phyloP scores from a whole-genome alignment of 2,797 vertebrate species.

The Pipistrellus pipistrellus region DNA sequence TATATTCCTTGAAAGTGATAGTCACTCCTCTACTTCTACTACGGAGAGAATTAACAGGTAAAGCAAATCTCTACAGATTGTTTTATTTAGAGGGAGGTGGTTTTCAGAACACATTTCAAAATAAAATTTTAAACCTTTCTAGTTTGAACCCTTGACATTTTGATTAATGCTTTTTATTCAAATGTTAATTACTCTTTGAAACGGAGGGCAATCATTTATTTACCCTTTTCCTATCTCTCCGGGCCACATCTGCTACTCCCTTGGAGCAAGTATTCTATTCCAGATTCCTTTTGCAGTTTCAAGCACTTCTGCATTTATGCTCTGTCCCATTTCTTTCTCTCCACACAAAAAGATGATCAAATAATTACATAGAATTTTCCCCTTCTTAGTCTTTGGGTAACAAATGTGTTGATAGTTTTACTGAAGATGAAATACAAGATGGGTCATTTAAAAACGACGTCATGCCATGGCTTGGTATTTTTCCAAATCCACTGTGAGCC shows the following conservation, averaged over 20 bases:
- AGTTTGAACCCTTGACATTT: conserved; percentile 43
- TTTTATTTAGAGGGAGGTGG: conserved; percentile 52
- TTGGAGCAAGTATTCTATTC: conserved; percentile 25
- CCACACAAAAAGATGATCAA: conserved; percentile 31
- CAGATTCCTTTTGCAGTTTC: conserved; percentile 24
- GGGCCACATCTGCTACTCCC: conserved; percentile 35
- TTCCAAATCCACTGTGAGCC: conserved; percentile 6
- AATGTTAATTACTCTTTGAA: conserved; percentile 37
- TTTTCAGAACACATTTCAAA: conserved; percentile 63
- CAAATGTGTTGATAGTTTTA: conserved; percentile 56
- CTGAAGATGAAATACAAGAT: conserved; percentile 42
- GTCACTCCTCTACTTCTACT: background rate
- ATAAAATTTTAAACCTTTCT: conserved; percentile 34
- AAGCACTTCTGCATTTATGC: background rate
- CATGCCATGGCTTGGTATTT: background rate
- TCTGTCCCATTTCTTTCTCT: conserved; percentile 31
- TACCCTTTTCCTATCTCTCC: background rate
- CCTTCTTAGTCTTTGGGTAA: background rate
- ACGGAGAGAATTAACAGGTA: conserved; percentile 38
- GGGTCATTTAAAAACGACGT: conserved; percentile 48
- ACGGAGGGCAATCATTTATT: background rate
- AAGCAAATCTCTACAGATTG: background rate
- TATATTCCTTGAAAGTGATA: background rate
- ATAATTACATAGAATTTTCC: conserved; percentile 18
- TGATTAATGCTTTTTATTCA: conserved; percentile 46